Percentiles rank a stretch among this genome's conserved stretches.
Evolutionary conservation across 2,888 invertebrate genomes (phyloP).

Genomic region (Malacosoma neustria): DNA sequence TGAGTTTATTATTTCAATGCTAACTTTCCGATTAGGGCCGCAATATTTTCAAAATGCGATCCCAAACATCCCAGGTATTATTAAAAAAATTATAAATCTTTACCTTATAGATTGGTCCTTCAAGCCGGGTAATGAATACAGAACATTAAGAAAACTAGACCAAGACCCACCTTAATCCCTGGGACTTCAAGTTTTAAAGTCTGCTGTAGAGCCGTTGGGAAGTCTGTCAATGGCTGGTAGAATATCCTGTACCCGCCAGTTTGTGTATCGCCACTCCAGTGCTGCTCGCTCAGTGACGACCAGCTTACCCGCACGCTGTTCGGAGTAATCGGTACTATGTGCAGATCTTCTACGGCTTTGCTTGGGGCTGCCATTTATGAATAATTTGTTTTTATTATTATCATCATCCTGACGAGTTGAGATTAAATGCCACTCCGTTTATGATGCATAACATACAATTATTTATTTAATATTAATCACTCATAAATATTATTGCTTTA

Average conservation of each 20-base stretch:
- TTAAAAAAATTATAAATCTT: too few species aligned
- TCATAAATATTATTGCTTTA: background rate
- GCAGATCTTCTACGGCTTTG: slow-evolving; percentile 84
- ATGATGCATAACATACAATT: slow-evolving; percentile 11
- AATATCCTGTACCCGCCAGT: slow-evolving; percentile 92
- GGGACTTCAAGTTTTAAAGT: slow-evolving; percentile 89
- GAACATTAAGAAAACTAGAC: too few species aligned
- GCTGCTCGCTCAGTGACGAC: slow-evolving; percentile 83
- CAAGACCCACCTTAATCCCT: slow-evolving; percentile 81
- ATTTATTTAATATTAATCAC: background rate
- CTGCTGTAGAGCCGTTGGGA: slow-evolving; percentile 88
- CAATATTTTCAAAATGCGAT: too few species aligned
- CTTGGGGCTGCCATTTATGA: slow-evolving; percentile 95
- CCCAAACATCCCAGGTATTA: too few species aligned
- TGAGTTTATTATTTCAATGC: too few species aligned
- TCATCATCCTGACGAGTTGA: too few species aligned
- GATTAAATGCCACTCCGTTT: too few species aligned
- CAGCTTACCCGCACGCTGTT: slow-evolving; percentile 96
- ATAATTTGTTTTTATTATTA: too few species aligned
- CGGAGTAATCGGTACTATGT: slow-evolving; percentile 95
- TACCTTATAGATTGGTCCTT: too few species aligned
- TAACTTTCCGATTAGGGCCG: too few species aligned
- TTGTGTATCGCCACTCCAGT: slow-evolving; percentile 92
- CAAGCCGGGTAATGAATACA: too few species aligned
- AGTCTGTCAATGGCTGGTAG: slow-evolving; percentile 92